Base-by-base conservation (phyloP, 2,797 vertebrate genomes). In the Merluccius polli region DNA sequence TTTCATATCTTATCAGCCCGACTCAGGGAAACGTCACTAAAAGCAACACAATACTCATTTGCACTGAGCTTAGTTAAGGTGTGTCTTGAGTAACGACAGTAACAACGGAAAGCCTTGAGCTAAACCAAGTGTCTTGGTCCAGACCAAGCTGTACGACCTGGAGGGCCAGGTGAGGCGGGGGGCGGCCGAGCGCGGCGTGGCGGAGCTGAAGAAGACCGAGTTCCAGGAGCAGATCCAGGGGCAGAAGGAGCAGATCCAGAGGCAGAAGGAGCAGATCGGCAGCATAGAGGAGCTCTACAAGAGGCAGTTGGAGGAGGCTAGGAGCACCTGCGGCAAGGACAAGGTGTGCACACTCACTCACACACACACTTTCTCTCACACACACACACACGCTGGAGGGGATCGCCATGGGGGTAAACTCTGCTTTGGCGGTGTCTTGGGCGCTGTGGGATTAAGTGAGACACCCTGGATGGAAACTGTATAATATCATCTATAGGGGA, bases 81-180 rank as follows among this genome's bases (percentile, higher is more conserved):
- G 48, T 9, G 16, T 44, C 41, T 44, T 44, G 18, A 52, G 48
- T 52, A 6, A 3, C 12, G n/a, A n/a, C 48, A 21, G 48, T 52
- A n/a, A n/a, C n/a, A 27, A 24, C 52, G 5, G 2, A 24, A 59
- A 59, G 67, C 67, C 31, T 18, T 31, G 3, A 9, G 18, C 31
- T 16, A 11, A 69, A 32, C 4, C 27, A 31, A n/a, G 7, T 15
- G 32, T 63, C 12, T 65, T 27, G 24, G 59, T 13, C 59, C 78
- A 99, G 97, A 93, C 87, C 0, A 95, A 92, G 71, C 83, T 99
- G 65, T 83, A 95, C 82, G 96, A 97, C 78, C 82, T 99, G 86
- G 97, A 99, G 88, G 91, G 91, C 75, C 94, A 93, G 81, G 92
- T 97, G 74, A 92, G 93, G 74, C 93, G 94, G 67, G 94, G 92